Evolutionary conservation across 2,888 invertebrate species (phyloP).

Genomic region (Harmothoe impar): DNA sequence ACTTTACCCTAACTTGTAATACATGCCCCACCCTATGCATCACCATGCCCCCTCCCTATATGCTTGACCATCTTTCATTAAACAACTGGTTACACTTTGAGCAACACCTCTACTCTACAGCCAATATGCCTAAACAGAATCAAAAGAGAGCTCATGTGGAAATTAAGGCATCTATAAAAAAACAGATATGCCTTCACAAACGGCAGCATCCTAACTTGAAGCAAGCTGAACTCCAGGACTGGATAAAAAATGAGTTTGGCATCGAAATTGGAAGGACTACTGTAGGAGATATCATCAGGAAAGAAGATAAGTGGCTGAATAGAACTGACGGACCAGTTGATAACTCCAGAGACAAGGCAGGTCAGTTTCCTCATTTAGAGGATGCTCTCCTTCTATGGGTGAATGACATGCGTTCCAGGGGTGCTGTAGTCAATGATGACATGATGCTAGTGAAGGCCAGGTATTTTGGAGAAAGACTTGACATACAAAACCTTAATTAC

Average conservation of each 20-base stretch:
- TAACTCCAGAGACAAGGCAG: neutral
- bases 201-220: no score
- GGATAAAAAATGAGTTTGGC: neutral
- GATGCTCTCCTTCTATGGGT: conserved; percentile 20
- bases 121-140: no score
- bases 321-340: neutral
- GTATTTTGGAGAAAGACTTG: neutral
- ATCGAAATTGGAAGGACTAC: neutral
- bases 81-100: no score
- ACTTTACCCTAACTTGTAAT: no score
- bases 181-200: no score
- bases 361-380: neutral
- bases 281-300: neutral
- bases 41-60: no score
- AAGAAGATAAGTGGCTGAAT: neutral
- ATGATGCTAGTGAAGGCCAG: conserved; percentile 52
- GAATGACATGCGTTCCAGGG: neutral
- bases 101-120: no score
- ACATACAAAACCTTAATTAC: neutral
- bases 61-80: no score
- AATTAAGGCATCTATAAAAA: no score
- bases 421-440: conserved; percentile 25
- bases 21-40: no score
- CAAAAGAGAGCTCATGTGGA: no score
- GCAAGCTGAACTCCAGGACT: no score